Percentiles rank a stretch among this genome's conserved stretches.
These are phyloP conservation scores for Arion vulgaris DNA, from an alignment of 1,140 invertebrate genomes.

Conservation along the genomic window DNA sequence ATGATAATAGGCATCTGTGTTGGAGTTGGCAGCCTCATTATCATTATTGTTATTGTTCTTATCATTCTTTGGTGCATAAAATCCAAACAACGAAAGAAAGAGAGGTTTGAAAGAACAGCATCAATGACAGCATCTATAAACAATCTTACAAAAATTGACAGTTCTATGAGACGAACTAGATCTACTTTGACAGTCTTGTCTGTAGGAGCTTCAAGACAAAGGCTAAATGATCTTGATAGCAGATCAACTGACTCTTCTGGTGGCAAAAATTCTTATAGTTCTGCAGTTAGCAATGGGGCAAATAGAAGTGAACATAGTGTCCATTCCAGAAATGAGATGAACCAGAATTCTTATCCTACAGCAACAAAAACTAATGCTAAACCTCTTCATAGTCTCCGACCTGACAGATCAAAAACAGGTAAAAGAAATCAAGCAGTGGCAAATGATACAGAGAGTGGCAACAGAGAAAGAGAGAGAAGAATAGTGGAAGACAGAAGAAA, in stretches of 20 bases:
- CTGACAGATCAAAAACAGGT: neutral
- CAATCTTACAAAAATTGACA: conserved; percentile 65
- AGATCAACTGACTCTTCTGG: conserved; percentile 51
- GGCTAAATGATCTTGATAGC: conserved; percentile 47
- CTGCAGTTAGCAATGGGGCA: conserved; percentile 32
- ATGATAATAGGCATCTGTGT: conserved; percentile 85
- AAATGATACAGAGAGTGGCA: neutral
- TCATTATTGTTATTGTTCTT: conserved; percentile 85
- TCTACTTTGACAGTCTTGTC: conserved; percentile 59
- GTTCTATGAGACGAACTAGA: conserved; percentile 76
- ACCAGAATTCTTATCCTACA: neutral
- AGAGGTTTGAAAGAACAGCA: conserved; percentile 89
- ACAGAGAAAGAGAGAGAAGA: neutral
- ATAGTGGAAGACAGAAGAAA: neutral
- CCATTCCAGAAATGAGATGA: neutral
- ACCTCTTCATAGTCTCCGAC: conserved; percentile 26
- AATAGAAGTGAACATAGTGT: conserved; percentile 35
- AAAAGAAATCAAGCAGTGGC: neutral
- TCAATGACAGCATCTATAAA: conserved; percentile 90
- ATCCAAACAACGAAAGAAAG: conserved; percentile 88
- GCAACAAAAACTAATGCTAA: neutral
- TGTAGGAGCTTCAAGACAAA: conserved; percentile 43
- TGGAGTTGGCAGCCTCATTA: conserved; percentile 80
- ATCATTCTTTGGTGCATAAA: conserved; percentile 86
- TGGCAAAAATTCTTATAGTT: conserved; percentile 29